Conservation (phyloP, 2,113 vertebrate genomes). For the Tympanuchus pallidicinctus region DNA sequence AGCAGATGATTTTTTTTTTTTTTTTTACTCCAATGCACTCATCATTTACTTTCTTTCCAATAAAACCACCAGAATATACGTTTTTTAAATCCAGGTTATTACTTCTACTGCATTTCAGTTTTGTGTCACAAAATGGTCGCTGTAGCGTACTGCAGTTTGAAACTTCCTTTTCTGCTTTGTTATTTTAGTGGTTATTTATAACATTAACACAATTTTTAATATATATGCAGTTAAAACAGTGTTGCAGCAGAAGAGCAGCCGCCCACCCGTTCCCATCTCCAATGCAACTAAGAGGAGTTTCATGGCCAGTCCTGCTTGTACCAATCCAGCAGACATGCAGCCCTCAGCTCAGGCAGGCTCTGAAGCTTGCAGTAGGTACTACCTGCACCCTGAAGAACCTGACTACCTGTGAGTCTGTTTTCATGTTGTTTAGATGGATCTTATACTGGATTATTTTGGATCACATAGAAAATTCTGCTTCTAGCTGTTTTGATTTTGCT, state of each 20-base stretch:
- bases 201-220: not conserved
- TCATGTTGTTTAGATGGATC: not conserved
- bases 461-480: not conserved
- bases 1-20: not conserved
- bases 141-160: fast-evolving
- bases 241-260: slow-evolving; percentile 85
- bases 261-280: slow-evolving; percentile 85
- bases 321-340: slow-evolving; percentile 71
- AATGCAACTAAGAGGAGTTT: slow-evolving; percentile 90
- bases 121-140: not conserved
- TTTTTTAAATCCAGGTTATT: not conserved
- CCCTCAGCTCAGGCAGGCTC: slow-evolving; percentile 23
- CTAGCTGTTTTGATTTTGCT: not conserved
- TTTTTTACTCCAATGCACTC: not conserved
- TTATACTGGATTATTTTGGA: fast-evolving
- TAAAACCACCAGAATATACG: fast-evolving
- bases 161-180: not conserved
- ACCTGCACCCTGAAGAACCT: slow-evolving; percentile 87
- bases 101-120: not conserved
- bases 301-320: slow-evolving; percentile 76
- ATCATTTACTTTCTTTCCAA: not conserved
- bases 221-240: slow-evolving; percentile 81
- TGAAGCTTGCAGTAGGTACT: slow-evolving; percentile 86
- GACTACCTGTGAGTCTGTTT: slow-evolving; percentile 85
- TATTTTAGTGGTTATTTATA: not conserved